A percentile compares a stretch with the other conserved stretches of the same genome.
Evolutionary conservation across 2,113 vertebrate species (phyloP).

Genomic region (Pardalotus punctatus): DNA sequence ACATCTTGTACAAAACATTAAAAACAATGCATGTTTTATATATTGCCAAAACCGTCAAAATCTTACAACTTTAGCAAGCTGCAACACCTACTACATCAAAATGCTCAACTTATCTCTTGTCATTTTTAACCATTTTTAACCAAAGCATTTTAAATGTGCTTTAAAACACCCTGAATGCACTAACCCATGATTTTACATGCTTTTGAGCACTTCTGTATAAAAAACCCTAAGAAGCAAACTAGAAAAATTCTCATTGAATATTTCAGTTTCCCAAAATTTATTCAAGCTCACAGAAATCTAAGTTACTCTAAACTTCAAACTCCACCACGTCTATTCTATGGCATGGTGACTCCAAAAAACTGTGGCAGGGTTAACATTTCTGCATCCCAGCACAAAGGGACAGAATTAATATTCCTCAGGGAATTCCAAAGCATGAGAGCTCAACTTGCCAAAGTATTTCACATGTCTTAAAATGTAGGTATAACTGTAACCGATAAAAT

Average conservation of each 20-base stretch:
- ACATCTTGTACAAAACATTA: background rate
- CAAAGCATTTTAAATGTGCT: no score
- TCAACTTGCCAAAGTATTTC: background rate
- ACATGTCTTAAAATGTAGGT: background rate
- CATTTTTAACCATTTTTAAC: no score
- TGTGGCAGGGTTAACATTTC: background rate
- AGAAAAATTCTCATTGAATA: background rate
- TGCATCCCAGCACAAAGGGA: background rate
- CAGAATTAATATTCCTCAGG: background rate
- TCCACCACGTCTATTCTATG: background rate
- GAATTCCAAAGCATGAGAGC: background rate
- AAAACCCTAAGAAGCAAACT: background rate
- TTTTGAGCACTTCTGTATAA: background rate
- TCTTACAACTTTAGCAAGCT: background rate
- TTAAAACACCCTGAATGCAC: background rate
- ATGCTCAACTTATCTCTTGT: background rate
- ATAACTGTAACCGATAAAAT: background rate
- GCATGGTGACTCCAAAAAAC: background rate
- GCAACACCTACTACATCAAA: background rate
- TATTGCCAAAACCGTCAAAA: background rate
- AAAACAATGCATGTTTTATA: background rate
- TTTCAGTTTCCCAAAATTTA: background rate
- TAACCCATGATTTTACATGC: background rate
- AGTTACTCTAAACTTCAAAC: background rate
- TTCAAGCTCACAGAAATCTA: background rate